These are phyloP conservation scores for Sphaerodactylus townsendi DNA, from an alignment of 2,113 vertebrate species.

Conservation along the genomic window DNA sequence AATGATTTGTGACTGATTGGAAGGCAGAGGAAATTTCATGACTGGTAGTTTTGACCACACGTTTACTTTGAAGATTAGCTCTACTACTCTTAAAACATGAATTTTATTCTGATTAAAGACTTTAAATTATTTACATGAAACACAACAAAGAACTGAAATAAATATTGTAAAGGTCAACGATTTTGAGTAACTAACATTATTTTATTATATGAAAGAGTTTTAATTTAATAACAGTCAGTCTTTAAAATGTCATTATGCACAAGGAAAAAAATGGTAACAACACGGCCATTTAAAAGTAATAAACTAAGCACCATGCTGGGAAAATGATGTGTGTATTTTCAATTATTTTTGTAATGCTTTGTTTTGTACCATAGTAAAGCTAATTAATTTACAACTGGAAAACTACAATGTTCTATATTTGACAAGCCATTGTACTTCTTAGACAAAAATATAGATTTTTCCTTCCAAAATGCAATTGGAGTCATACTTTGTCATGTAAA, in stretches of 20 bases:
- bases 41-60: background rate
- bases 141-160: background rate
- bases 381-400: background rate
- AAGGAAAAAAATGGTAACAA: background rate
- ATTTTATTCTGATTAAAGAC: background rate
- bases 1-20: background rate
- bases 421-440: background rate
- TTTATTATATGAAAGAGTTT: slow-evolving; percentile 12
- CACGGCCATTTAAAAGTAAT: slow-evolving; percentile 8
- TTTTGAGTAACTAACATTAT: slow-evolving; percentile 2
- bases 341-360: background rate
- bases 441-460: background rate
- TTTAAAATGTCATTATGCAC: background rate
- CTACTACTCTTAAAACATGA: background rate
- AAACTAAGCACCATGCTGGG: background rate
- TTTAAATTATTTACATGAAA: slow-evolving; percentile 14
- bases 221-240: background rate
- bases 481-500: background rate
- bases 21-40: background rate
- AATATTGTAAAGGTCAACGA: background rate
- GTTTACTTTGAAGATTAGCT: background rate
- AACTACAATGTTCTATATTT: background rate
- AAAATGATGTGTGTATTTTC: slow-evolving; percentile 12
- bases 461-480: slow-evolving; percentile 1
- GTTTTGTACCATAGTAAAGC: slow-evolving; percentile 3